Percentiles rank a stretch among this genome's conserved stretches.
Evolutionary conservation across 2,797 vertebrate species (phyloP).

Genomic region (Ptychadena robeensis): DNA sequence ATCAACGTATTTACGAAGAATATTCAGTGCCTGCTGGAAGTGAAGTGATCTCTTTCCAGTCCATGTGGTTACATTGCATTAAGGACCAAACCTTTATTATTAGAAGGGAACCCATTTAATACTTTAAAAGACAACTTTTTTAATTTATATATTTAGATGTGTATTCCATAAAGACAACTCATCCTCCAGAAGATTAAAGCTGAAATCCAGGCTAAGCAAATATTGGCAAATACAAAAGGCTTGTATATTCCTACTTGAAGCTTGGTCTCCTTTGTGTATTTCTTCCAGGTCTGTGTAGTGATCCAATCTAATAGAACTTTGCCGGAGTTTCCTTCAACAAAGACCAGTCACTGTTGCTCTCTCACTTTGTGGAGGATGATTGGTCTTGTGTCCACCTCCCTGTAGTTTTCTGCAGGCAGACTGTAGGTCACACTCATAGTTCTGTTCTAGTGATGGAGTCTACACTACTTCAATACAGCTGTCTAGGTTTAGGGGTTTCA

Average conservation of each 20-base stretch:
- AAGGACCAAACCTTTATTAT: conserved; percentile 26
- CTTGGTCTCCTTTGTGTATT: background rate
- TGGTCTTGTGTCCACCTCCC: no score
- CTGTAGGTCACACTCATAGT: background rate
- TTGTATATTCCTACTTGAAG: background rate
- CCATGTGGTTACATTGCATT: conserved; percentile 15
- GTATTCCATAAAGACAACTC: background rate
- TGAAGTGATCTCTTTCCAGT: background rate
- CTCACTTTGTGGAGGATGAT: no score
- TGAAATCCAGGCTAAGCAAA: background rate
- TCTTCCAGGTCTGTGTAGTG: background rate
- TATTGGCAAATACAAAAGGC: background rate
- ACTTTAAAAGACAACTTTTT: background rate
- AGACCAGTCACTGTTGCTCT: no score
- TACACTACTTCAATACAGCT: background rate
- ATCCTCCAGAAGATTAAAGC: background rate
- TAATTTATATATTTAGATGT: background rate
- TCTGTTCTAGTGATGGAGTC: background rate
- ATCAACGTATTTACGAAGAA: background rate
- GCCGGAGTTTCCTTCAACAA: no score
- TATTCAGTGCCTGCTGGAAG: background rate
- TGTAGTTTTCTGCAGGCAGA: background rate
- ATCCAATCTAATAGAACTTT: background rate
- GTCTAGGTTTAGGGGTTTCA: background rate
- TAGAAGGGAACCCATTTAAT: background rate